Evolutionary conservation across 1,140 invertebrate species (phyloP), one percentile per base, ranked within the genome.

Genomic region (Ceratosolen solmsi): DNA sequence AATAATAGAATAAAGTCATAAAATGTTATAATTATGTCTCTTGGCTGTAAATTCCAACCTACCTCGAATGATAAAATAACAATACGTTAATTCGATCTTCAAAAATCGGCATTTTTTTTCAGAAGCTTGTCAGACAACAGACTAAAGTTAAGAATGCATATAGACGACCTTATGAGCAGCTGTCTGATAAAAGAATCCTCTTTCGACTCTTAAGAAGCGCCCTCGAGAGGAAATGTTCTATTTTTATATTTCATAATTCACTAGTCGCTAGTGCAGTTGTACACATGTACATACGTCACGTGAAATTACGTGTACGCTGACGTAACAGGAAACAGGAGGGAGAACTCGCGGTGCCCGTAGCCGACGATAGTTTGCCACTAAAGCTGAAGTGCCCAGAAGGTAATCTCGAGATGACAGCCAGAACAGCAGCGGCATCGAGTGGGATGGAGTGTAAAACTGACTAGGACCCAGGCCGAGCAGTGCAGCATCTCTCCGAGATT

Each of bases 361-460:
- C 27, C 41, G 38, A 81, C 49, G 78, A 82, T 82, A 83, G 82
- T 85, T 80, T 3, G 56, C 9, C 73, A 49, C 58, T 41, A 49
- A 22, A 30, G 20, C 30, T 36, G 73, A 76, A 46, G 75, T 72
- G 68, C 49, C 74, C 65, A 77, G 74, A 49, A 77, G 80, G 74
- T 82, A 82, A 82, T 77, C 38, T 72, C 38, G 65, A 82, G 76
- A 79, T 82, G 81, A 79, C 81, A 82, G 81, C 36, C 30, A 60
- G 46, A 58, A 20, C 15, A n/a, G 54, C 58, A 22, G n/a, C 8
- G 8, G 41, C n/a, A 17, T 38, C 9, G 4, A 27, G 25, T 8
- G 33, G 1, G 33, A 65, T 15, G 25, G 75, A 65, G 22, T 58
- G 78, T 71, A 71, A 71, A 70, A 56, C 22, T 3, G 77, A 71